Conservation (phyloP, 92 coral and sea anemone species). For the Montipora capitata region DNA sequence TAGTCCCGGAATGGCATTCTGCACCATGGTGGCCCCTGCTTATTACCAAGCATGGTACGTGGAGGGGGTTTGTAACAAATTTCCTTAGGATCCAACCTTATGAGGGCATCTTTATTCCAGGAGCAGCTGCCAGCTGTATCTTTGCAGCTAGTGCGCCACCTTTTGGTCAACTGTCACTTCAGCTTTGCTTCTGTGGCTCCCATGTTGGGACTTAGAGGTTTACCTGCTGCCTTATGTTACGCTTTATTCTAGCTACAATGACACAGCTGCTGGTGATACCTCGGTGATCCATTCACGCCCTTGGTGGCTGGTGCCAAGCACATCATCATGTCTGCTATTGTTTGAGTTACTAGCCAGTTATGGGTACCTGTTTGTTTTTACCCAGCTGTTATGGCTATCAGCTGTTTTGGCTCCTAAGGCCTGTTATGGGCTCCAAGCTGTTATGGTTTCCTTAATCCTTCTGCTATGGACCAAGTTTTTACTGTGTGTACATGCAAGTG, state of each 20-base stretch:
- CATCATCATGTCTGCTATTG: neutral
- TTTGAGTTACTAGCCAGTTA: constrained; percentile 20
- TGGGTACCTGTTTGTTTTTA: constrained; percentile 14
- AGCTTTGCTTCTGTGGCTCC: constrained; percentile 9
- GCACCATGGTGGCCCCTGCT: constrained; percentile 85
- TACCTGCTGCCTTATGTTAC: constrained; percentile 55
- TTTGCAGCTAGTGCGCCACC: constrained; percentile 10
- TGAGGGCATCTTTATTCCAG: constrained; percentile 24
- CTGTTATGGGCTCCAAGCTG: constrained; percentile 37
- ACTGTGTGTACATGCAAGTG: constrained; percentile 4
- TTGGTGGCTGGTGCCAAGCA: neutral
- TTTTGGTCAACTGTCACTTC: neutral
- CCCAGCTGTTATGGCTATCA: neutral
- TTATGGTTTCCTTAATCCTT: constrained; percentile 15
- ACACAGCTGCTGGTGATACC: constrained; percentile 16
- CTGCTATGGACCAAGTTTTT: neutral
- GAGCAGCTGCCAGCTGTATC: constrained; percentile 18
- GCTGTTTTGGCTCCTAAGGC: constrained; percentile 14
- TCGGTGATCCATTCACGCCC: neutral
- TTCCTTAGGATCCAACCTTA: constrained; percentile 18
- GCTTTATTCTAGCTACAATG: neutral
- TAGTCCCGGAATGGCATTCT: constrained; percentile 80
- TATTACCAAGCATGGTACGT: neutral
- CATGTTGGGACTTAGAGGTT: constrained; percentile 4
- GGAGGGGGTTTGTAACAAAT: neutral